A percentile compares a stretch with the other conserved stretches of the same genome.
These are phyloP conservation scores for Drosophila fulvimacula DNA, from an alignment of 2,888 invertebrate species.

Conservation along the genomic window DNA sequence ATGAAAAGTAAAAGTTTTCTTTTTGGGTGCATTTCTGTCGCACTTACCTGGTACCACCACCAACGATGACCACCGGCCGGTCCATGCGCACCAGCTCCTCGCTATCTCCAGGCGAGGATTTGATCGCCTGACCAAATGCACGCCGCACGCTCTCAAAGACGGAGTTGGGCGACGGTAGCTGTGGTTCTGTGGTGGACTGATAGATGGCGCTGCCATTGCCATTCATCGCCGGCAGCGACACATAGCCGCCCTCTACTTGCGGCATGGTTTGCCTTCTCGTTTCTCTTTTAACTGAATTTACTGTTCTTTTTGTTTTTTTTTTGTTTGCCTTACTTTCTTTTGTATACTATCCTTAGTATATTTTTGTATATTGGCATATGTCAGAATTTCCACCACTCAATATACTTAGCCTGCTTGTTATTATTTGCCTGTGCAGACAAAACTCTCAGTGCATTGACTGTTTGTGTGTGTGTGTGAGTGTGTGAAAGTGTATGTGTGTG, in stretches of 20 bases:
- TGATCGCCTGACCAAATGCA: slow-evolving; percentile 85
- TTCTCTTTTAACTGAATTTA: slow-evolving; percentile 5
- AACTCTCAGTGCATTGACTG: slow-evolving; percentile 35
- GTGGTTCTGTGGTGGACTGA: slow-evolving; percentile 85
- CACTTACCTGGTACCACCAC: slow-evolving; percentile 84
- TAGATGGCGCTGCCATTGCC: slow-evolving; percentile 84
- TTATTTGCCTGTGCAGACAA: slow-evolving; percentile 22
- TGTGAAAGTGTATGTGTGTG: background rate
- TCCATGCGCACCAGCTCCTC: slow-evolving; percentile 82
- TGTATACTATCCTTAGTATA: slow-evolving; percentile 1
- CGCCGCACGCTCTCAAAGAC: slow-evolving; percentile 84
- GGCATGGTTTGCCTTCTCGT: slow-evolving; percentile 67
- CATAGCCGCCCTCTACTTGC: slow-evolving; percentile 85
- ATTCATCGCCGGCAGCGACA: slow-evolving; percentile 83
- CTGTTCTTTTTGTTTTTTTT: slow-evolving; percentile 2
- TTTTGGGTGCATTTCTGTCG: slow-evolving; percentile 12
- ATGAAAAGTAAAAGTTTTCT: slow-evolving; percentile 8
- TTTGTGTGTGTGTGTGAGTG: background rate
- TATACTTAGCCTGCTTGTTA: slow-evolving; percentile 59
- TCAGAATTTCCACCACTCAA: slow-evolving; percentile 30
- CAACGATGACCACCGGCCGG: slow-evolving; percentile 82
- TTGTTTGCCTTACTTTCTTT: slow-evolving; percentile 22
- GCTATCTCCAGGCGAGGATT: slow-evolving; percentile 80
- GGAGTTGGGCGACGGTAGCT: slow-evolving; percentile 79
- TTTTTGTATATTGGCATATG: slow-evolving; percentile 14